Base-by-base conservation (phyloP, 2,888 invertebrate genomes). In the Siphlonurus alternatus region DNA sequence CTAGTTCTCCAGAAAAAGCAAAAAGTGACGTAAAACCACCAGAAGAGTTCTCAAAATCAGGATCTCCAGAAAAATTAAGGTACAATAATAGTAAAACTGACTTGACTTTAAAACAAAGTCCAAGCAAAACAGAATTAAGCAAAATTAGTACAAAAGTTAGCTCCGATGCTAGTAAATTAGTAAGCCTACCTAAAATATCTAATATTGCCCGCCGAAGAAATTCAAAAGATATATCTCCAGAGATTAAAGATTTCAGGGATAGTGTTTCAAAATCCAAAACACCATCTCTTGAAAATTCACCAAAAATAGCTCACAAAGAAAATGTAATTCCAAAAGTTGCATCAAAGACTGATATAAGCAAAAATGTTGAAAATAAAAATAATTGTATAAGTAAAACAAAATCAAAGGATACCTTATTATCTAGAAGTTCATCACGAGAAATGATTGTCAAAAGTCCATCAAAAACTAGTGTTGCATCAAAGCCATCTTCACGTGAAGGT, bases 391-490 rank as follows among this genome's bases (percentile, higher is more conserved):
- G 7, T 15, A 38, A 38, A 38, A 38, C 38, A 5, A 38, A 38
- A 38, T 15, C 38, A 38, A 38, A 38, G 15, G 38, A 10, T 38
- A 15, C 15, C 15, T 5, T 38, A 10, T 38, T 38, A 38, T n/a
- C n/a, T n/a, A 38, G 15, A 38, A 38, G 38, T 38, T 38, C 15
- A 15, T 38, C 38, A 15, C 5, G 15, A 38, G 38, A 38, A 5
- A 38, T 10, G 15, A 38, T 38, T 38, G 38, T 15, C 15, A 38
- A 15, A 38, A 38, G 54, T 25, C 53, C 60, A 15, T 53, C 66
- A 24, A 65, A 63, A 61, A 59, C 25, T 61, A 61, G 63, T 22
- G 23, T 61, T 7, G 54, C 63, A 19, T 24, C 62, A 22, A 23
- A 24, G 2, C 23, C 22, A 65, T 22, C 63, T 18, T 20, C 66